Percentiles rank a stretch among this genome's conserved stretches.
phyloP scores from a whole-genome alignment of 2,888 invertebrate genomes.

The Tetragonisca angustula region DNA sequence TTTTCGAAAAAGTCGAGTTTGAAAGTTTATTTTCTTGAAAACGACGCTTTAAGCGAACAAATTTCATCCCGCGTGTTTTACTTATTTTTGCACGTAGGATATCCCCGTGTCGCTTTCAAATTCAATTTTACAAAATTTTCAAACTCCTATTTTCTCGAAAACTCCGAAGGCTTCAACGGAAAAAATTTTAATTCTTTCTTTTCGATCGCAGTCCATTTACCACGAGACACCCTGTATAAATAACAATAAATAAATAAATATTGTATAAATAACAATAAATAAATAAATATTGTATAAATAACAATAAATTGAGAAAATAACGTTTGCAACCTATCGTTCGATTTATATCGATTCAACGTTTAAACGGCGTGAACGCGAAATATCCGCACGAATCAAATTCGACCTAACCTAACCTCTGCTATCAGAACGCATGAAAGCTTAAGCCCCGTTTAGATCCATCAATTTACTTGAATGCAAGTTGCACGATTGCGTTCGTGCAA shows the following conservation, averaged over 20 bases:
- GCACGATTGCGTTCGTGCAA: not conserved
- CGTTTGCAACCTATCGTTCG: not conserved
- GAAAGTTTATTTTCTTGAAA: too few relatives aligned
- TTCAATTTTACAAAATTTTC: too few relatives aligned
- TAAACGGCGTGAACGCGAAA: slow-evolving; percentile 1
- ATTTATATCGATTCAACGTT: not conserved
- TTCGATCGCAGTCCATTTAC: too few relatives aligned
- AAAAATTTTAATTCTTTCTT: too few relatives aligned
- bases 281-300: not conserved
- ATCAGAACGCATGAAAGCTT: not conserved
- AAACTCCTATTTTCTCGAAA: too few relatives aligned
- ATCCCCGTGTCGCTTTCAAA: too few relatives aligned
- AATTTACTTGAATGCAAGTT: slow-evolving; percentile 4
- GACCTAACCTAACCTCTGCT: not conserved
- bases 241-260: not conserved
- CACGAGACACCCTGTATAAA: not conserved
- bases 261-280: not conserved
- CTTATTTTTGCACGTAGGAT: too few relatives aligned
- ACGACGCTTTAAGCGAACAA: too few relatives aligned
- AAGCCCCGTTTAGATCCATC: slow-evolving; percentile 1
- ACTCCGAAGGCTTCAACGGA: too few relatives aligned
- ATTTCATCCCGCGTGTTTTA: too few relatives aligned
- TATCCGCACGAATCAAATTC: not conserved
- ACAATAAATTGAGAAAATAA: not conserved
- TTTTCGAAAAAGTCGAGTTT: too few relatives aligned